Conservation (phyloP, 1,140 invertebrate species). For the Vanessa tameamea region DNA sequence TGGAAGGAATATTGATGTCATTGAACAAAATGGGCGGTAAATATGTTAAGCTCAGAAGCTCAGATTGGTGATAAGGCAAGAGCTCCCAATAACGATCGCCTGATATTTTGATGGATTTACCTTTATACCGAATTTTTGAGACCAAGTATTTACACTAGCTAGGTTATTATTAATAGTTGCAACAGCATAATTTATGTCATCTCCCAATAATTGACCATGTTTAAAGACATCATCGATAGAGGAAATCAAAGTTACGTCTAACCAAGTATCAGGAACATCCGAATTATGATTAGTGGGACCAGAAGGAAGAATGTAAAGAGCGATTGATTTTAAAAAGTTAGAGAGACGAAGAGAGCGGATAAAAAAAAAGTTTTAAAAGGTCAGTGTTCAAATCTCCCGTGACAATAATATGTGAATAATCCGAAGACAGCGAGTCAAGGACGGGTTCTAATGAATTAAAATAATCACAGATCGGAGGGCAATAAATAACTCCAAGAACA, state of each 20-base stretch:
- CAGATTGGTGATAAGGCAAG: too few species aligned
- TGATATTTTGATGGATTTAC: too few species aligned
- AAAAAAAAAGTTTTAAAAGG: constrained; percentile 11
- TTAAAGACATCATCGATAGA: too few species aligned
- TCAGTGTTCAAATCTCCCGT: constrained; percentile 43
- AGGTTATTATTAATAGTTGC: too few species aligned
- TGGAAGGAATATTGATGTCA: too few species aligned
- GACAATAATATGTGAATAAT: constrained; percentile 36
- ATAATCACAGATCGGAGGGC: constrained; percentile 32
- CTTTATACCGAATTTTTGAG: too few species aligned
- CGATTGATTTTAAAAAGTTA: constrained; percentile 17
- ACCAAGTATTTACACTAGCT: too few species aligned
- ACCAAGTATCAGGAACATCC: constrained; percentile 17
- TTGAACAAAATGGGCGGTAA: too few species aligned
- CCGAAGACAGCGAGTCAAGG: constrained; percentile 13
- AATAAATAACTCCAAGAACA: constrained; percentile 31
- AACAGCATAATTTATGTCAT: too few species aligned
- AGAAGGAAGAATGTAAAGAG: constrained; percentile 31
- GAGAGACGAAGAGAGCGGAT: constrained; percentile 21
- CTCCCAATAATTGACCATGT: too few species aligned
- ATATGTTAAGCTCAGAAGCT: too few species aligned
- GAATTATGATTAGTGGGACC: constrained; percentile 34
- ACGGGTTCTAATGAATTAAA: constrained; percentile 30
- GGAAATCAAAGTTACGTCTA: constrained; percentile 6
- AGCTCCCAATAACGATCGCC: too few species aligned